Evolutionary conservation across 2,888 invertebrate genomes (phyloP).

Genomic region (Drosophila pseudotalamancana): DNA sequence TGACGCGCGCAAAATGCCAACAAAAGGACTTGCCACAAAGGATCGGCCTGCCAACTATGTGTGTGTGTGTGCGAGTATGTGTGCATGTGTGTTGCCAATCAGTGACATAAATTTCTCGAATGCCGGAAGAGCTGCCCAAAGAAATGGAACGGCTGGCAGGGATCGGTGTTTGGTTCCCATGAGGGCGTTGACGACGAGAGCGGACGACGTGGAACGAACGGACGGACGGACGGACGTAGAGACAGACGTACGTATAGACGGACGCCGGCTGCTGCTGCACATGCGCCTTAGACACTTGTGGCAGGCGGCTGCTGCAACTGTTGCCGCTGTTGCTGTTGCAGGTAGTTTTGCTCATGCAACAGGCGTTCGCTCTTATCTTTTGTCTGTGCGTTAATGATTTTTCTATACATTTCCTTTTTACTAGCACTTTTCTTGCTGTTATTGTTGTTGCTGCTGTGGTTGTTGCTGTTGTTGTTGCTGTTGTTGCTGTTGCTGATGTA

Average conservation of each 20-base stretch:
- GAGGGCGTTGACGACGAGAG: slow-evolving; percentile 75
- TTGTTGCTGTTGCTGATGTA: slow-evolving; percentile 5
- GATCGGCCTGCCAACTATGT: slow-evolving; percentile 23
- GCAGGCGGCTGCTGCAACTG: slow-evolving; percentile 43
- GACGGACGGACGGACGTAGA: not conserved
- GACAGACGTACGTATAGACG: slow-evolving; percentile 1
- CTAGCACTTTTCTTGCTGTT: slow-evolving; percentile 13
- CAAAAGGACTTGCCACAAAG: slow-evolving; percentile 57
- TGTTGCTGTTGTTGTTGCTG: no score
- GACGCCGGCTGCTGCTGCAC: slow-evolving; percentile 52
- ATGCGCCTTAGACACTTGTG: slow-evolving; percentile 72
- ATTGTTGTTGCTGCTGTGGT: no score
- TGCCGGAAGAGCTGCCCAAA: slow-evolving; percentile 57
- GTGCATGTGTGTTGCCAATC: slow-evolving; percentile 59
- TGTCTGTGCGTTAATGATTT: slow-evolving; percentile 74
- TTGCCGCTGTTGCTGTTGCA: slow-evolving; percentile 36
- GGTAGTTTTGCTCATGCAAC: slow-evolving; percentile 44
- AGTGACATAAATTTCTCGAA: slow-evolving; percentile 73
- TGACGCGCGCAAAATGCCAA: slow-evolving; percentile 51
- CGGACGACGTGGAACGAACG: slow-evolving; percentile 15
- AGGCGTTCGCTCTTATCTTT: slow-evolving; percentile 63
- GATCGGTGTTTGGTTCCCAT: slow-evolving; percentile 66
- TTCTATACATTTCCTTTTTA: slow-evolving; percentile 74
- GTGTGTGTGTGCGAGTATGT: slow-evolving; percentile 1
- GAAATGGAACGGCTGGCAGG: slow-evolving; percentile 33